Evolutionary conservation across 2,888 invertebrate species (phyloP), one percentile per base, ranked within the genome.

Genomic region (Thysanoteuthis rhombus): DNA sequence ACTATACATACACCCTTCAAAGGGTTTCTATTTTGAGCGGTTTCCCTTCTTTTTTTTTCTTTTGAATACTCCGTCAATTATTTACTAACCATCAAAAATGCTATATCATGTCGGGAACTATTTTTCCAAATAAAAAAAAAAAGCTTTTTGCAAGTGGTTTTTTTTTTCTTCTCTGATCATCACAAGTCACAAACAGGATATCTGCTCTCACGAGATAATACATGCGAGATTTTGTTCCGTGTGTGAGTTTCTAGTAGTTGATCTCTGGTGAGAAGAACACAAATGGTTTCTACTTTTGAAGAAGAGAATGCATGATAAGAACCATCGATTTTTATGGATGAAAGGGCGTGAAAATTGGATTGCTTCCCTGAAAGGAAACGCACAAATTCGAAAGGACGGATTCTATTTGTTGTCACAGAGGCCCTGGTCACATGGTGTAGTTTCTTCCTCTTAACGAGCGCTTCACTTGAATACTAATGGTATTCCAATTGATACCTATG

Each of bases 401-500:
- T 75, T 75, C 12, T 75, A 2, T 58, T 58, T 58, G 28, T 28
- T 58, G 25, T 19, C 10, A 16, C 16, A 25, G 12, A 2, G 16
- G n/a, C 10, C 16, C 19, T 12, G 0, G 22, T 22, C 22, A 5
- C 25, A 1, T 4, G 12, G 0, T 36, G n/a, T 10, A 1, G 16
- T 12, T 75, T 75, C 4, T n/a, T 75, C 36, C 36, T n/a, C n/a
- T 16, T n/a, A 75, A 75, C 36, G 12, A 19, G 12, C 12, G 8
- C n/a, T 75, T 75, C 1, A n/a, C 16, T 75, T 36, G 6, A 58
- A 75, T n/a, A 75, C 36, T 16, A 10, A 36, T 36, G 0, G n/a
- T 75, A 75, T n/a, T n/a, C 75, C 5, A 75, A 4, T 16, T 12
- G n/a, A 75, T 52, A 52, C 5, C 1, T 58, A 58, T 58, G 28